Conservation (phyloP, 2,797 vertebrate species). For the Neosilurus hyrtlii region DNA sequence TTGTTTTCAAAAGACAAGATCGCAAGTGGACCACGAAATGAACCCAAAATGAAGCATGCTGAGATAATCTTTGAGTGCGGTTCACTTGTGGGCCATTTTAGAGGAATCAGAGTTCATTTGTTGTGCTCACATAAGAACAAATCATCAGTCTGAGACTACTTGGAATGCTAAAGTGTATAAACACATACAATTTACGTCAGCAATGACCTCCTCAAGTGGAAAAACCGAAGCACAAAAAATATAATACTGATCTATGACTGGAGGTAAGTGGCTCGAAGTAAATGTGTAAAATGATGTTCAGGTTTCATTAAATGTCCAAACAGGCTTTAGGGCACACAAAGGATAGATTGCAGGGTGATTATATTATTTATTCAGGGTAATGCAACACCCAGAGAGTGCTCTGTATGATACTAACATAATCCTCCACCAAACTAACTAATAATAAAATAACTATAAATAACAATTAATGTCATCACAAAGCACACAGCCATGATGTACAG, state of each 20-base stretch:
- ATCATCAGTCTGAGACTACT: not conserved
- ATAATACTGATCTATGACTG: too few relatives aligned
- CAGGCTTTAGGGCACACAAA: not conserved
- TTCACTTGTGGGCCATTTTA: not conserved
- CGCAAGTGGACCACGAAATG: conserved; percentile 4
- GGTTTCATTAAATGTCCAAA: not conserved
- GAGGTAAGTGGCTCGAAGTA: not conserved
- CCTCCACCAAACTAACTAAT: not conserved
- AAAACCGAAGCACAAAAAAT: not conserved
- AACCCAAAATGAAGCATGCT: not conserved
- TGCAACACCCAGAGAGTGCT: not conserved
- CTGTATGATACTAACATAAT: not conserved
- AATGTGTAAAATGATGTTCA: not conserved
- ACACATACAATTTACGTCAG: not conserved
- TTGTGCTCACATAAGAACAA: not conserved
- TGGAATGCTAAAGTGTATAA: not conserved
- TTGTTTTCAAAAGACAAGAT: not conserved
- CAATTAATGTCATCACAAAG: not conserved
- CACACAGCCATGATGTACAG: not conserved
- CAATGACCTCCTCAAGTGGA: not conserved
- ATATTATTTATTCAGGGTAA: not conserved
- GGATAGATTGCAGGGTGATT: not conserved
- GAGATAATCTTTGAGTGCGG: not conserved
- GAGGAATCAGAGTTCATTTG: not conserved
- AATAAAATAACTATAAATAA: not conserved